Conservation (phyloP, 2,113 vertebrate species). For the Danio rerio region DNA sequence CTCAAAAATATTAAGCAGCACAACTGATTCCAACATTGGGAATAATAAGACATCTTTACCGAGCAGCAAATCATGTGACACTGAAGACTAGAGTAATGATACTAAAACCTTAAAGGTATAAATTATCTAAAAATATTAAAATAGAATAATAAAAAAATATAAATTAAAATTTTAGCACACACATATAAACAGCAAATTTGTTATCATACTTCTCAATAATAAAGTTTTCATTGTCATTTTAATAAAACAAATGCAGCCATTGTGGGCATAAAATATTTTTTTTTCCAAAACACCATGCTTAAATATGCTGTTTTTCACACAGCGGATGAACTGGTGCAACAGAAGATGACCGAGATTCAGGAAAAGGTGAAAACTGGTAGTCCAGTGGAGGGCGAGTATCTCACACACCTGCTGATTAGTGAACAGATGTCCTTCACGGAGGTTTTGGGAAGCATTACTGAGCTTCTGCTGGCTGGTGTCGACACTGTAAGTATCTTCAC, state of each 20-base stretch:
- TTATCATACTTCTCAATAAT: not conserved
- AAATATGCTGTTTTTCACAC: not conserved
- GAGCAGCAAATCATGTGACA: not conserved
- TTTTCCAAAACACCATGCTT: not conserved
- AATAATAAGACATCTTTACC: too few species aligned
- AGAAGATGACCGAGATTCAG: constrained; percentile 76
- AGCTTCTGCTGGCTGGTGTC: constrained; percentile 81
- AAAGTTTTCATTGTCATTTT: not conserved
- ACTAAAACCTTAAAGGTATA: not conserved
- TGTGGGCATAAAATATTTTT: not conserved
- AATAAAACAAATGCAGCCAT: not conserved
- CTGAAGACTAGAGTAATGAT: not conserved
- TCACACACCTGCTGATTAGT: constrained; percentile 80
- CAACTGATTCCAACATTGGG: not conserved
- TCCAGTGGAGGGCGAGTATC: constrained; percentile 76
- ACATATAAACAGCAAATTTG: too few species aligned
- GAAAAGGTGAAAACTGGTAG: constrained; percentile 60
- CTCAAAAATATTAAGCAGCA: not conserved
- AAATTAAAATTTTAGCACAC: too few species aligned
- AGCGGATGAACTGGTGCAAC: constrained; percentile 77
- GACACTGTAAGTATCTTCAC: constrained; percentile 76
- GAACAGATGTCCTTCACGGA: constrained; percentile 75
- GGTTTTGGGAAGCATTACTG: constrained; percentile 80
- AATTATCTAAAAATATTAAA: not conserved
- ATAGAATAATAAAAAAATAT: too few species aligned